Conservation (phyloP, 1,140 invertebrate species). For the Bombus fervidus region DNA sequence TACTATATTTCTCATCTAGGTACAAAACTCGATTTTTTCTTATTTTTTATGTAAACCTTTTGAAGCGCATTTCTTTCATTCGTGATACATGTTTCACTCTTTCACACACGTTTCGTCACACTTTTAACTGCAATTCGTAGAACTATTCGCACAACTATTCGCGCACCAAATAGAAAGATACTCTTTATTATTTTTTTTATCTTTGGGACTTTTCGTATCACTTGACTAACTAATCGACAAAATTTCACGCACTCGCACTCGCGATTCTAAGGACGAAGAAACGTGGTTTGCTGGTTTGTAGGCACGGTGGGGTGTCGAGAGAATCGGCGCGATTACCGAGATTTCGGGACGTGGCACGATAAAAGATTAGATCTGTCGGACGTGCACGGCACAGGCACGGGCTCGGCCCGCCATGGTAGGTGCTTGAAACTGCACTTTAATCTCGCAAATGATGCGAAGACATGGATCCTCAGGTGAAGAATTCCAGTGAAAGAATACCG, state of each 20-base stretch:
- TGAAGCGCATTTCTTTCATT: too few relatives aligned
- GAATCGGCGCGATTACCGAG: slow-evolving; percentile 40
- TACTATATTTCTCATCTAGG: neutral
- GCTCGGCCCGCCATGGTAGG: neutral
- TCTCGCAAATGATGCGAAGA: slow-evolving; percentile 63
- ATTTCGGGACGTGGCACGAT: slow-evolving; percentile 53
- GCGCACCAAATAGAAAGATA: neutral
- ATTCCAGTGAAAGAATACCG: slow-evolving; percentile 5
- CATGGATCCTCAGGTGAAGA: neutral
- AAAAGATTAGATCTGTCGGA: slow-evolving; percentile 64
- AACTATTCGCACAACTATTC: too few relatives aligned
- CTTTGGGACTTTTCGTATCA: neutral
- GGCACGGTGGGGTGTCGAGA: neutral
- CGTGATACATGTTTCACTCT: too few relatives aligned
- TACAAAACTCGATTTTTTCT: neutral
- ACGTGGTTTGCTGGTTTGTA: neutral
- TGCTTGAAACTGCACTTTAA: slow-evolving; percentile 61
- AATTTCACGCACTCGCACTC: neutral
- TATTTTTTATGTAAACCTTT: neutral
- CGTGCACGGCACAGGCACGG: slow-evolving; percentile 21
- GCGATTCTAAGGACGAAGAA: neutral
- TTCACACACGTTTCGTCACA: too few relatives aligned
- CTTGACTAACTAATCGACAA: neutral
- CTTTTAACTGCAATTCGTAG: too few relatives aligned
- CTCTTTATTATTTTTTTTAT: neutral